Evolutionary conservation across 2,888 invertebrate species (phyloP).

Genomic region (Pegoplata infirma): DNA sequence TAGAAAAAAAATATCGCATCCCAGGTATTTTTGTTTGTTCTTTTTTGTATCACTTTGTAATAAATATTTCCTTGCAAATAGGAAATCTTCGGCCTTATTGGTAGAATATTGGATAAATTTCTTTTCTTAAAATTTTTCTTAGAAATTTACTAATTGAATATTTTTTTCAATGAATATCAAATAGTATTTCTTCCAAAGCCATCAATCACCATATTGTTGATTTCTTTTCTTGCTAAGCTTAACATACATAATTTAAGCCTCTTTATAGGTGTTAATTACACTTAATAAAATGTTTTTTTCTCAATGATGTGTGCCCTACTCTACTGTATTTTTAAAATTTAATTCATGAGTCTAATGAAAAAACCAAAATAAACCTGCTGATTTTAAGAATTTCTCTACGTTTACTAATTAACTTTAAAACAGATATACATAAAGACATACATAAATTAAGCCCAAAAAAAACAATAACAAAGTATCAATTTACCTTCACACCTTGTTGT

Average conservation of each 20-base stretch:
- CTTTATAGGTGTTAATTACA: constrained; percentile 61
- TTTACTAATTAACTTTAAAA: constrained; percentile 55
- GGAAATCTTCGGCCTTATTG: too few species aligned
- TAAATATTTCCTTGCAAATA: too few species aligned
- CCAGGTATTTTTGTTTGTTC: too few species aligned
- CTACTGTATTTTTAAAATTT: constrained; percentile 10
- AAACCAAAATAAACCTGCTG: constrained; percentile 50
- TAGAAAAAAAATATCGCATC: too few species aligned
- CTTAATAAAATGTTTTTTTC: constrained; percentile 43
- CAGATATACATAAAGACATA: constrained; percentile 30
- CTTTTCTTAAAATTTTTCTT: background rate
- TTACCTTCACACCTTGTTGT: constrained; percentile 58
- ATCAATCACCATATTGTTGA: constrained; percentile 56
- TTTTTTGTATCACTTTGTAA: too few species aligned
- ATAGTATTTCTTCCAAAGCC: background rate
- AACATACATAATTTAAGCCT: constrained; percentile 41
- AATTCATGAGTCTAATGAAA: constrained; percentile 5
- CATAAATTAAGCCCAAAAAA: constrained; percentile 34
- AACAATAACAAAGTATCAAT: constrained; percentile 40
- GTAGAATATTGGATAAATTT: too few species aligned
- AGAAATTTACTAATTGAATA: constrained; percentile 2
- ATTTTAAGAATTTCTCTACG: constrained; percentile 42
- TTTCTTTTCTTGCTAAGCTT: constrained; percentile 30
- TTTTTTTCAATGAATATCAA: constrained; percentile 1
- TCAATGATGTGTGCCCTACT: background rate